These are phyloP conservation scores for Glaucidium brasilianum DNA, from an alignment of 2,113 vertebrate species.

Conservation along the genomic window DNA sequence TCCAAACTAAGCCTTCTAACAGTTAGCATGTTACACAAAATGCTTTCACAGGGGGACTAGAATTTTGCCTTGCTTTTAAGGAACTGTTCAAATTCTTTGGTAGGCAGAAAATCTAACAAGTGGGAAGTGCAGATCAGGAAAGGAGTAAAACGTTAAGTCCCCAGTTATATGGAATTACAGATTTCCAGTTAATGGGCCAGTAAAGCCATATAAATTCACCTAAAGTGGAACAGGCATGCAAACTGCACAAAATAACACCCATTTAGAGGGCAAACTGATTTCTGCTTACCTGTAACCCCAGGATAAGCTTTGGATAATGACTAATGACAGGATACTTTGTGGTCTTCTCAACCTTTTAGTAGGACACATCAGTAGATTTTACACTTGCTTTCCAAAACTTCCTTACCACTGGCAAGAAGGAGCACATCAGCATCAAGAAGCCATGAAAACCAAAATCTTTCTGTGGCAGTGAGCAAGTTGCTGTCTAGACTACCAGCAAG, in stretches of 20 bases:
- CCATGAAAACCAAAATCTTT: not conserved
- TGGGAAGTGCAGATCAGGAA: not conserved
- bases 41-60: not conserved
- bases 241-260: not conserved
- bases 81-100: not conserved
- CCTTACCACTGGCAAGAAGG: not conserved
- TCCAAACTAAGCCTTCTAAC: not conserved
- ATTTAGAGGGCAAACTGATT: not conserved
- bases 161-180: fast-evolving
- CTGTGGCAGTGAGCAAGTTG: not conserved
- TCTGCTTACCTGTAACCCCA: not conserved
- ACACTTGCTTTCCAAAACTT: not conserved
- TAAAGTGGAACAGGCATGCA: not conserved
- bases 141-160: not conserved
- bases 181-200: not conserved
- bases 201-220: not conserved
- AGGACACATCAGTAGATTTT: not conserved
- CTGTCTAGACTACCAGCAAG: not conserved
- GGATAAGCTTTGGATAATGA: not conserved
- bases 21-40: not conserved
- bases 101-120: not conserved
- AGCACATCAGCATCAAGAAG: not conserved
- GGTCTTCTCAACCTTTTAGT: not conserved
- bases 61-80: not conserved
- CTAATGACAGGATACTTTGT: not conserved